Evolutionary conservation across 2,888 invertebrate genomes (phyloP), one percentile per base, ranked within the genome.

Genomic region (Linnaemya tessellans): DNA sequence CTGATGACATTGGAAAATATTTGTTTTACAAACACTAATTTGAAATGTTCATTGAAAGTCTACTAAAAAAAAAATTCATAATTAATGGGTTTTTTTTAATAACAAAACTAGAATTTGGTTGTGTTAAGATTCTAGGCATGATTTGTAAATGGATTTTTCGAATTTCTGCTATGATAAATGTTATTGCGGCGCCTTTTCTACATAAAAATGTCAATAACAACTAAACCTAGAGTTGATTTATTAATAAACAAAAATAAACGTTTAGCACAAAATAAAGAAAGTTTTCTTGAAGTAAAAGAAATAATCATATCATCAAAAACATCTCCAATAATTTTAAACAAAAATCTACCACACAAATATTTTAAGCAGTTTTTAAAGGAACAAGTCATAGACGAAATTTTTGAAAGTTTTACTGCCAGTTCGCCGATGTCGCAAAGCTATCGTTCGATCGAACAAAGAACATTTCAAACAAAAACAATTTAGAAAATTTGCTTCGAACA

Each of bases 1-100:
- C 71, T 71, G 56, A 71, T 80, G 80, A 71, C 64, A 80, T 80
- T 80, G 64, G 71, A 71, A 64, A 41, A 41, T 41, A 30, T 11
- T 65, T 80, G 9, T 80, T 60, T 38, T 49, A 78, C 22, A 49
- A 78, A 58, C 60, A 68, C 51, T 38, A 60, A 8, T 38, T 62
- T 80, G 38, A 67, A 8, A 56, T 25, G 62, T 46, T 64, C 30
- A 56, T 64, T 49, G 62, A 35, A n/a, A 56, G 11, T 64, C 43
- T 38, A 41, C n/a, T 65, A 73, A 65, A 58, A 73, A n/a, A n/a
- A 49, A 65, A 73, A 67, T 25, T 8, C 15, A 60, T 74, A 58
- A 73, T 67, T 49, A 41, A 41, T 67, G 68, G 60, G 43, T 35
- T 58, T n/a, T 56, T 22, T 54, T 30, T 51, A 15, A 11, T 20